Evolutionary conservation across 2,797 vertebrate genomes (phyloP), one percentile per base, ranked within the genome.

Genomic region (Argya squamiceps): DNA sequence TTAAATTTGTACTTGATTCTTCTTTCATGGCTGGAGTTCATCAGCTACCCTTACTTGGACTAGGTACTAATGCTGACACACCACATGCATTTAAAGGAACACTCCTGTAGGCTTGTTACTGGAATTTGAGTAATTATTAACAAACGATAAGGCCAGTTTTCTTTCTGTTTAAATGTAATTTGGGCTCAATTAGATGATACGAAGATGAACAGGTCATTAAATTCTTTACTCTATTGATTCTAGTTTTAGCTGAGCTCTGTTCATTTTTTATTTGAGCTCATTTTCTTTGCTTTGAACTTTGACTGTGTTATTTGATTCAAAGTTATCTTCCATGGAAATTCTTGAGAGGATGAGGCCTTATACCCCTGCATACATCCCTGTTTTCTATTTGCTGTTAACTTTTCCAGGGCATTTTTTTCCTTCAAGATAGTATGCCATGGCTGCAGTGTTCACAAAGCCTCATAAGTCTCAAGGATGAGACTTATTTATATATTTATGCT

Each of bases 101-200:
- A 69, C 37, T 84, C 44, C 75, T 69, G 47, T 79, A 91, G 85
- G 41, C 32, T 86, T 93, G 36, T 84, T 84, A 86, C 74, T 77
- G 92, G 73, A 92, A 96, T 50, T 46, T 90, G 83, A 97, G 75
- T 55, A 93, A 96, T 92, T 96, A 95, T 87, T 92, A 97, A 89
- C 88, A 95, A 96, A 93, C 2, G 2, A 4, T 83, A 90, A 96
- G 75, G 52, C 41, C 71, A 79, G 78, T 59, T 92, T 95, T 90
- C 47, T 50, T 87, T 84, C 75, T 83, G 60, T 44, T 91, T 90
- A 96, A 82, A 77, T 89, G 81, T 92, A 12, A 63, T 94, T 95
- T 94, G 82, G 52, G 71, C 36, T 92, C 88, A 95, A 93, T 96
- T 96, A 97, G 73, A 75, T 53, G 71, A 59, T 30, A 52, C 64